phyloP scores from a whole-genome alignment of 30 jellyfish, hydroid and myxozoan species.

The Pelagia noctiluca region DNA sequence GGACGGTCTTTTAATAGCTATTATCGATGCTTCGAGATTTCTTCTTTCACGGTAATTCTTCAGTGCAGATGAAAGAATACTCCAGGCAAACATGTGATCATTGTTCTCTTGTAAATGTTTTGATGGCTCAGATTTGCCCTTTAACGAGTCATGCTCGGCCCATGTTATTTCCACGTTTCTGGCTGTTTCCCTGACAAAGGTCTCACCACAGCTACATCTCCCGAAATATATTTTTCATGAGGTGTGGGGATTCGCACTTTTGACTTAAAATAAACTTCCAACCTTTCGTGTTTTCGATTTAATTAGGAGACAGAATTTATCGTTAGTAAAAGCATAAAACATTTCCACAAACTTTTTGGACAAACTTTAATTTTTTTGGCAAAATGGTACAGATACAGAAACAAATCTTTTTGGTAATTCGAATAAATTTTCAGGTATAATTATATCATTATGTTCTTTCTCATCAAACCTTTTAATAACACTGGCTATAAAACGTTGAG shows the following conservation, averaged over 20 bases:
- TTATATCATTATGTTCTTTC: not conserved
- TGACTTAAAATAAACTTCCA: not conserved
- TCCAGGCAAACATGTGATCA: not conserved
- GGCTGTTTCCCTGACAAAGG: no score
- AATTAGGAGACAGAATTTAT: slow-evolving; percentile 1
- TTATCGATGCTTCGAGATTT: not conserved
- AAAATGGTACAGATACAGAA: slow-evolving; percentile 23
- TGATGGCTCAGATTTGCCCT: slow-evolving; percentile 1
- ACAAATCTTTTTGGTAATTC: slow-evolving; percentile 1
- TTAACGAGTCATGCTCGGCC: no score
- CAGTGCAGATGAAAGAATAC: slow-evolving; percentile 1
- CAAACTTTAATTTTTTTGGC: slow-evolving; percentile 14
- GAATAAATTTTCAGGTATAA: not conserved
- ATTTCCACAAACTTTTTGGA: slow-evolving; percentile 18
- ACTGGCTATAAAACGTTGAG: no score
- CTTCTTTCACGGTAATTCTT: not conserved
- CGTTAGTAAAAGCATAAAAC: slow-evolving; percentile 15
- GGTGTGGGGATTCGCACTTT: not conserved
- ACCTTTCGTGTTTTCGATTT: not conserved
- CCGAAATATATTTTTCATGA: not conserved
- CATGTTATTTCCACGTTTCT: no score
- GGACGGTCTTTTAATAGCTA: not conserved
- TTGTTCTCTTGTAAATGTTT: not conserved
- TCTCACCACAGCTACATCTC: not conserved
- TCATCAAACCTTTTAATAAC: no score